Evolutionary conservation across 2,888 invertebrate genomes (phyloP).

Genomic region (Agrotis exclamationis): DNA sequence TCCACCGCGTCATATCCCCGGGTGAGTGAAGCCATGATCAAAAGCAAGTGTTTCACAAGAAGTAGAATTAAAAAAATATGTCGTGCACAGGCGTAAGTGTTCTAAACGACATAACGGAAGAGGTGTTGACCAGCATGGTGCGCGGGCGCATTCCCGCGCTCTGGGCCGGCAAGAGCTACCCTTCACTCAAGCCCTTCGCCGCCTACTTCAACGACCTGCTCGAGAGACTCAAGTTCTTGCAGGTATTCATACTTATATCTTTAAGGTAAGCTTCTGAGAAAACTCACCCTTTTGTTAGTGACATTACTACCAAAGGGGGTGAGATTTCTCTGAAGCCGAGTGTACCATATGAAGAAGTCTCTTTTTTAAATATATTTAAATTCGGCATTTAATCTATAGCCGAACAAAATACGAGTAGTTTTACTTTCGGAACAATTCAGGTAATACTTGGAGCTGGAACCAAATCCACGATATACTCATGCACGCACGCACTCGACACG

Average conservation of each 20-base stretch:
- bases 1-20: no score
- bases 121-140: slow-evolving; percentile 95
- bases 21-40: no score
- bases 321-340: no score
- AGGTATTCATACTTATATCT: slow-evolving; percentile 92
- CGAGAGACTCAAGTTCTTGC: slow-evolving; percentile 95
- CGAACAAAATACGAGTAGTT: slow-evolving; percentile 17
- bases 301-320: no score
- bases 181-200: slow-evolving; percentile 97
- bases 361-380: background rate
- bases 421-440: slow-evolving; percentile 29
- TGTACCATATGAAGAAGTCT: background rate
- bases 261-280: no score
- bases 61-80: no score
- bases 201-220: slow-evolving; percentile 97
- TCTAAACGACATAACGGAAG: slow-evolving; percentile 96
- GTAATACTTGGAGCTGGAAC: slow-evolving; percentile 18
- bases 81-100: slow-evolving; percentile 94
- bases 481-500: slow-evolving; percentile 35
- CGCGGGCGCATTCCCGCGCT: slow-evolving; percentile 95
- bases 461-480: slow-evolving; percentile 25
- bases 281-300: no score
- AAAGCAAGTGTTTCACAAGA: no score
- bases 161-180: slow-evolving; percentile 97
- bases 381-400: background rate